Evolutionary conservation across 2,113 vertebrate genomes (phyloP).

Genomic region (Trachemys scripta): DNA sequence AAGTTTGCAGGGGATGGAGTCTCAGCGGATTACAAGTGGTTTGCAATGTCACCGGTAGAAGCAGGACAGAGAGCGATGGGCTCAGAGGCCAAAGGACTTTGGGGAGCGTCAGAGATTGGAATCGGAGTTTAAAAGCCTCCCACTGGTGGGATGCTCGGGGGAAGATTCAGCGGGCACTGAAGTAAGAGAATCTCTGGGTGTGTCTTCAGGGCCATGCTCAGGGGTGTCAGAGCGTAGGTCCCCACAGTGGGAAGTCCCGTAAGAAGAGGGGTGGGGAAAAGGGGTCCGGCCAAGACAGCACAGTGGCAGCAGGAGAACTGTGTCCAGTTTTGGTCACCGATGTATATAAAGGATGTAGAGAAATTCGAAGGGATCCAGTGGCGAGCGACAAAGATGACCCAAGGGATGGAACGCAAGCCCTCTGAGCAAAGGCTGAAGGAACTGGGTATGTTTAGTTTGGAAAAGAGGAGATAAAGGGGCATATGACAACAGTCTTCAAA

Average conservation of each 20-base stretch:
- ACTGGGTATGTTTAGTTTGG: background rate
- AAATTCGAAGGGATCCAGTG: too few relatives aligned
- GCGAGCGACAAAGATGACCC: too few relatives aligned
- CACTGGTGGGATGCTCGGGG: too few relatives aligned
- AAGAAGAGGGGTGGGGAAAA: background rate
- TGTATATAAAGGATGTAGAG: too few relatives aligned
- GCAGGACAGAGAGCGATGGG: background rate
- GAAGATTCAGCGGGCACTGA: background rate
- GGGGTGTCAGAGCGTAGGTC: background rate
- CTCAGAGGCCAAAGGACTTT: background rate
- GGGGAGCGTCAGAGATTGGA: background rate
- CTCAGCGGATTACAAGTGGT: background rate
- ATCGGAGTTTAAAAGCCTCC: background rate
- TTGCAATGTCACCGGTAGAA: background rate
- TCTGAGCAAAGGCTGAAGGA: background rate
- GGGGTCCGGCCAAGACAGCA: background rate
- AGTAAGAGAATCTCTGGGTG: background rate
- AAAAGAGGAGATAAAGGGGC: background rate
- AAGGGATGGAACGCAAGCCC: too few relatives aligned
- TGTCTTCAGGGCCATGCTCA: too few relatives aligned
- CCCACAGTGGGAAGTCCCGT: background rate
- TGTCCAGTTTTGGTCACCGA: too few relatives aligned
- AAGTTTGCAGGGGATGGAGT: background rate
- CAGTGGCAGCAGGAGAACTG: background rate
- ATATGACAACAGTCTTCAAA: fast-evolving